Evolutionary conservation across 2,888 invertebrate species (phyloP), one percentile per base, ranked within the genome.

Genomic region (Halocaridina rubra): DNA sequence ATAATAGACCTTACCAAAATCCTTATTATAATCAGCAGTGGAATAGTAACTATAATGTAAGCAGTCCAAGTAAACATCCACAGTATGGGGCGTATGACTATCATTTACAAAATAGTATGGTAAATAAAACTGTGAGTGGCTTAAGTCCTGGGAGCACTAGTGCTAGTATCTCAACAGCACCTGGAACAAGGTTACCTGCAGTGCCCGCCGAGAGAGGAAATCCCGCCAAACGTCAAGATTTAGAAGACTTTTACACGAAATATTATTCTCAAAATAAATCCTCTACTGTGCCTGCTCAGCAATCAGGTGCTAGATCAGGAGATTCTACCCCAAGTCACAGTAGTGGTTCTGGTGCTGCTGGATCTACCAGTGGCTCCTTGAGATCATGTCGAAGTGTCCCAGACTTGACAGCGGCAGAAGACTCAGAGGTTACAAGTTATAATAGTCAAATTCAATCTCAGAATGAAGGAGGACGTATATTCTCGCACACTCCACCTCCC

Each of bases 371-470:
- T n/a, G 84, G 82, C n/a, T 76, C 85, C 1, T 24, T 87, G 67
- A 74, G 87, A 8, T 79, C 86, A 29, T 82, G 86, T 61, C 80
- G 86, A n/a, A 87, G 86, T 81, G 88, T 87, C n/a, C 88, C 88
- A 19, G 88, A 88, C 46, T 80, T 88, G 22, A 88, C 84, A 22
- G 88, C 86, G 10, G 71, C 81, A 0, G 88, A 86, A 69, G 88
- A 88, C 61, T 74, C 72, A 32, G 88, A 88, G 75, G 88, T 88
- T 8, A 80, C 75, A 1, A 64, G 22, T 4, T 72, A 64, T 19
- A 84, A 75, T 53, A 84, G 33, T 75, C 71, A 69, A 3, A 59
- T 71, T 2, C 77, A 69, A 59, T 78, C 78, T 3, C 71, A 29
- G 5, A 76, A 19, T 39, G 80, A 80, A 3, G 57, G 76, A 61